Evolutionary conservation across 2,888 invertebrate genomes (phyloP), one percentile per base, ranked within the genome.

Genomic region (Gandaritis pyraliata): DNA sequence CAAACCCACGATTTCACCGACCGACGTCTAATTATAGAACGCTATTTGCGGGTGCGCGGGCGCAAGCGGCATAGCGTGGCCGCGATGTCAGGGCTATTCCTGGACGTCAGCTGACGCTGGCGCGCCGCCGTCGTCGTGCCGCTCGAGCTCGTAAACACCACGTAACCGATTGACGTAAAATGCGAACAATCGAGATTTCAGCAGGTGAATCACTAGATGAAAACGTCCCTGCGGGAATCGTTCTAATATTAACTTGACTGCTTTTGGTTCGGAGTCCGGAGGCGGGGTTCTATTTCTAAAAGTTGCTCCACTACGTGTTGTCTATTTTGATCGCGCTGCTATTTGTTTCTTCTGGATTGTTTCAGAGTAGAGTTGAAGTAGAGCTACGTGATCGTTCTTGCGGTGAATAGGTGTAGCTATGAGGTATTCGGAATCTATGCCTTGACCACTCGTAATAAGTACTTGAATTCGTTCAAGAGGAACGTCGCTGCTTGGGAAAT

Each of bases 1-100:
- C 91, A 91, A 92, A 91, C 92, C 92, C 92, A 92, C 92, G 92
- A 91, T 92, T 92, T 90, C 88, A 89, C 89, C 84, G 90, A 72
- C 82, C 83, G 90, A 72, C 81, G 82, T 89, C 91, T 92, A 92
- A 91, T 90, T 90, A 90, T 92, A 92, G 90, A 81, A 74, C 73
- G 86, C 90, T 91, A 91, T 92, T 91, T 90, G 90, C 82, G 90
- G 82, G 85, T 87, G 90, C 90, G 91, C 90, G 88, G 88, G 90
- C 90, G 90, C 88, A 85, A 77, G 86, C 87, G 85, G 89, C 90
- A 89, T 90, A 88, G 88, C 90, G 89, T 89, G 87, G 86, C 88
- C 86, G 88, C 89, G 84, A 86, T 90, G 91, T 92, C 92, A 92
- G 90, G 86, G 89, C 90, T 92, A 92, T 91, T 91, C 89, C 89